Percentiles rank a stretch among this genome's conserved stretches.
These are phyloP conservation scores for Achroia grisella DNA, from an alignment of 1,140 invertebrate species.

Conservation along the genomic window DNA sequence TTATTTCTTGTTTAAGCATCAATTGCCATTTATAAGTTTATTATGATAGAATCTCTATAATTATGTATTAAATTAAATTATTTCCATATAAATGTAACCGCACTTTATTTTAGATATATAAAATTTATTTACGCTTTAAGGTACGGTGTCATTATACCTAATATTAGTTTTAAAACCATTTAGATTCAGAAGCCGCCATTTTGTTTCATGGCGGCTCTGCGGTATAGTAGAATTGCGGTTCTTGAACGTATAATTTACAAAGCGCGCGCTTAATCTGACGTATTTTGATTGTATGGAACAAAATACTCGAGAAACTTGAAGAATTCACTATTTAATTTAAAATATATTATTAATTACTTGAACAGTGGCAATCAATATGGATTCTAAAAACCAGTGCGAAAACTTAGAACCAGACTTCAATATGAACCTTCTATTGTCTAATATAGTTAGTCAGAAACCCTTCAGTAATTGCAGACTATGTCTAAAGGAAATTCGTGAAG, in stretches of 20 bases:
- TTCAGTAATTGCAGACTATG: constrained; percentile 64
- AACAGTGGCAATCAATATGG: constrained; percentile 25
- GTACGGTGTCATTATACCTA: no score
- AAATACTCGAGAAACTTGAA: not conserved
- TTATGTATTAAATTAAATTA: no score
- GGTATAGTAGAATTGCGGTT: constrained; percentile 12
- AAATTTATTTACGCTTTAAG: no score
- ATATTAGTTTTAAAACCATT: no score
- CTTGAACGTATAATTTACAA: constrained; percentile 47
- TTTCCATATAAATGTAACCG: no score
- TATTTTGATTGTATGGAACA: not conserved
- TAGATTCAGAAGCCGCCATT: no score
- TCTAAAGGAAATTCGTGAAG: constrained; percentile 31
- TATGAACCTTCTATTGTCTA: constrained; percentile 41
- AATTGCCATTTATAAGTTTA: no score
- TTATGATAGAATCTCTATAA: no score
- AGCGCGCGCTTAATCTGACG: constrained; percentile 33
- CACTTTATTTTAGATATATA: no score
- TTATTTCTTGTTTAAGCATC: no score
- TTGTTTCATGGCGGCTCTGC: constrained; percentile 1
- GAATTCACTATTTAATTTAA: no score
- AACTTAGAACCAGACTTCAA: constrained; percentile 27
- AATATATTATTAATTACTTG: no score
- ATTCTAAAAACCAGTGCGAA: constrained; percentile 8
- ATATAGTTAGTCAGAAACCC: constrained; percentile 35